phyloP scores from a whole-genome alignment of 1,140 invertebrate genomes.

The Hormaphis cornu region DNA sequence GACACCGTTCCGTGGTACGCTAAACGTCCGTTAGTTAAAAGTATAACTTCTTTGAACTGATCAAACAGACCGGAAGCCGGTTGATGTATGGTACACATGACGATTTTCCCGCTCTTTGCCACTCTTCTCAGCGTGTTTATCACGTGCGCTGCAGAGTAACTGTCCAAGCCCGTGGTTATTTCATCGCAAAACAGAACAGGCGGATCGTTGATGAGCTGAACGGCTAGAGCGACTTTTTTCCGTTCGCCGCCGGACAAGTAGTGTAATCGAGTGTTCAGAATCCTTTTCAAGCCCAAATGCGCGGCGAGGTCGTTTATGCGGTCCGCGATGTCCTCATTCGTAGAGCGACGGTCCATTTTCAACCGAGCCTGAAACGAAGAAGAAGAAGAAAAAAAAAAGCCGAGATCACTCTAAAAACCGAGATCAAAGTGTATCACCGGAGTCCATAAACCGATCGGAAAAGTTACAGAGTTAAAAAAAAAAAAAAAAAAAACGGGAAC shows the following conservation, averaged over 20 bases:
- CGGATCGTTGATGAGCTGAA: conserved; percentile 85
- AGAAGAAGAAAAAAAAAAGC: too few species aligned
- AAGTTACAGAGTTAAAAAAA: too few species aligned
- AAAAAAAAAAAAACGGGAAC: too few species aligned
- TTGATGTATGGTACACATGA: conserved; percentile 79
- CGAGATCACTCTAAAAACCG: too few species aligned
- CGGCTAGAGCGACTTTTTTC: conserved; percentile 74
- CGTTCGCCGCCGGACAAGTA: conserved; percentile 78
- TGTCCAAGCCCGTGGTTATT: conserved; percentile 82
- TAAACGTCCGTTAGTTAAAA: conserved; percentile 66
- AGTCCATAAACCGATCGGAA: too few species aligned
- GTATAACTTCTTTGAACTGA: conserved; percentile 66
- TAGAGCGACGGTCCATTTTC: conserved; percentile 23
- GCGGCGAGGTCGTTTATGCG: conserved; percentile 50
- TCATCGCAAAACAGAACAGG: conserved; percentile 91
- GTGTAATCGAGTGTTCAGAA: conserved; percentile 65
- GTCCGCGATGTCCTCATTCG: conserved; percentile 36
- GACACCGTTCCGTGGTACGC: conserved; percentile 59
- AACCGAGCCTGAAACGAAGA: conserved; percentile 34
- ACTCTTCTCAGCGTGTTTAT: conserved; percentile 58
- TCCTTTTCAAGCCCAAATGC: conserved; percentile 61
- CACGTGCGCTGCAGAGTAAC: conserved; percentile 64
- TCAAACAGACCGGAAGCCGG: conserved; percentile 75
- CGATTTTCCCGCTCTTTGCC: conserved; percentile 58
- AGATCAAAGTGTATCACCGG: too few species aligned